These are phyloP conservation scores for Drosophila setifemur DNA, from an alignment of 1,140 invertebrate species.

Conservation along the genomic window DNA sequence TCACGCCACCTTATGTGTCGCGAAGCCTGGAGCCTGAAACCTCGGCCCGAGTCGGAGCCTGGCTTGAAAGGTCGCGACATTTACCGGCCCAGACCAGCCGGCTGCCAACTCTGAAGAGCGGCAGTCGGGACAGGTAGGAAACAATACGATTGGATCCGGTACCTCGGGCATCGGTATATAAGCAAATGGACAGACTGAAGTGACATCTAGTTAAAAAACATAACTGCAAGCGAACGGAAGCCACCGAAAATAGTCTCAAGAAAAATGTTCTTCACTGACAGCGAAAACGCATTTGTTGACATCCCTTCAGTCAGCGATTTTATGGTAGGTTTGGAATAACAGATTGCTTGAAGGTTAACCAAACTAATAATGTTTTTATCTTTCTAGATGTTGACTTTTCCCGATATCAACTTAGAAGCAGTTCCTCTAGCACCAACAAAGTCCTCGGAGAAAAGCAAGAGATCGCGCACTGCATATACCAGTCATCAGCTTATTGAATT, in stretches of 20 bases:
- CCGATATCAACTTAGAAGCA: not conserved
- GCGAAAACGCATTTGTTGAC: constrained; percentile 13
- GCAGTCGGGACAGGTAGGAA: constrained; percentile 40
- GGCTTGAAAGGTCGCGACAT: constrained; percentile 15
- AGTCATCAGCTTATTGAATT: constrained; percentile 89
- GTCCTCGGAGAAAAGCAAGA: constrained; percentile 45
- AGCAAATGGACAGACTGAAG: constrained; percentile 30
- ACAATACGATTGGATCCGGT: constrained; percentile 35
- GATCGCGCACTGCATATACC: constrained; percentile 90
- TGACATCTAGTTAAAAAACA: constrained; percentile 63
- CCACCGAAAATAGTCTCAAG: not conserved
- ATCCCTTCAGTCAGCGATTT: not conserved
- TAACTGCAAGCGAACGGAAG: constrained; percentile 36
- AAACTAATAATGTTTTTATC: not conserved
- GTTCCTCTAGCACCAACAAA: not conserved
- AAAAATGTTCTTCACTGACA: constrained; percentile 40
- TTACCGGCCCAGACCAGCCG: constrained; percentile 32
- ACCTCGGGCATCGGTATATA: constrained; percentile 57
- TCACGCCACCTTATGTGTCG: constrained; percentile 40
- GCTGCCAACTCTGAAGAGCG: constrained; percentile 2
- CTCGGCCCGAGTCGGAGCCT: constrained; percentile 4
- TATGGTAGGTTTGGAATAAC: constrained; percentile 14
- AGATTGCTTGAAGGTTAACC: accelerated
- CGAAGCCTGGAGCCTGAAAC: constrained; percentile 1
- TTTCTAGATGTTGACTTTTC: constrained; percentile 6